Base-by-base conservation (phyloP, 2,888 invertebrate species). In the Homarus gammarus region DNA sequence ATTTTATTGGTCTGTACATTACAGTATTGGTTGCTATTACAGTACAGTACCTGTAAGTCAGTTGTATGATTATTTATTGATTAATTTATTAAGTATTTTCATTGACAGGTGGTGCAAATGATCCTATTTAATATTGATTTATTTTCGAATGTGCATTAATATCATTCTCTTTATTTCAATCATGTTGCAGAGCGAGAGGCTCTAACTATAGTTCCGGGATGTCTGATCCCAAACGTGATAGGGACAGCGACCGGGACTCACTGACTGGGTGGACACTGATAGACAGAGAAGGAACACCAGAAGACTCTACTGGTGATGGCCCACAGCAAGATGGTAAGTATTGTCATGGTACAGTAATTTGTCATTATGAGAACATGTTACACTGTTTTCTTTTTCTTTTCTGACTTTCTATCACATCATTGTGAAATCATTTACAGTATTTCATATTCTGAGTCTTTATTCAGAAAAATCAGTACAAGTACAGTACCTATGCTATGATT, bases 251-350 rank as follows among this genome's bases (percentile, higher is more conserved):
- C 51, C 83, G 87, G 64, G 90, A 90, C 27, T 90, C 90, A 68
- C 87, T 90, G 33, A 87, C 90, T 15, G 90, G 38, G 15, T 90
- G 90, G 90, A 90, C 87, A 38, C 61, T 90, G 73, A 84, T 90
- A 49, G 90, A 90, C 61, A 78, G 84, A 18, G 90, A 90, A 49
- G 87, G 86, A 36, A 87, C 82, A 27, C 82, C 83, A 49, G 90
- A 90, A 31, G 86, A 87, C 27, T 49, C 64, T 18, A 56, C 40
- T 31, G 56, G 51, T 27, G 86, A 82, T 10, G 51, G 38, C 68
- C 51, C 79, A 38, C 36, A 68, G 22, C 73, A 70, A 61, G 73
- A 82, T n/a, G 87, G 82, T 87, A 44, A 87, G 82, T 38, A 22
- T 38, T 38, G n/a, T n/a, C n/a, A n/a, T n/a, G n/a, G n/a, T n/a